These are phyloP conservation scores for Alosa sapidissima DNA, from an alignment of 2,797 vertebrate species.

Conservation along the genomic window DNA sequence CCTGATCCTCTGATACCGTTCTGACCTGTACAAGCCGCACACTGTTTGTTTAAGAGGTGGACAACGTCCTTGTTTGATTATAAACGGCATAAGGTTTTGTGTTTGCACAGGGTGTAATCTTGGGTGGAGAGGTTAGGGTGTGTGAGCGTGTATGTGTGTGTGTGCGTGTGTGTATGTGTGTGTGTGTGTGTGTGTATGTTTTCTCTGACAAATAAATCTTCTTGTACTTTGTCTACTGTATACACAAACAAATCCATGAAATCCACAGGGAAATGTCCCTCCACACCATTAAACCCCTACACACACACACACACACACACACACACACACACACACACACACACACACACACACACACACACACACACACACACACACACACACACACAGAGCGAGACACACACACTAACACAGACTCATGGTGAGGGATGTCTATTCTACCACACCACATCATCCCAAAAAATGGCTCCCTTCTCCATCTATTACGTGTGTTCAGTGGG, in stretches of 20 bases:
- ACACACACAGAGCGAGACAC: neutral
- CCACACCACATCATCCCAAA: neutral
- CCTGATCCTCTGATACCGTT: neutral
- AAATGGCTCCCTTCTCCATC: neutral
- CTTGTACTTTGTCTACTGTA: neutral
- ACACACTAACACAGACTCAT: constrained; percentile 8
- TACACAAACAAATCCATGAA: neutral
- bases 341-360: constrained; percentile 30
- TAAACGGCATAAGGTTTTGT: neutral
- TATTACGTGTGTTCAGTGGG: neutral
- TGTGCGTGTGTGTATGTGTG: constrained; percentile 27
- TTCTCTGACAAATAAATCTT: neutral
- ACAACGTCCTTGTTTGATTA: constrained; percentile 23
- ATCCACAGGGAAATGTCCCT: neutral
- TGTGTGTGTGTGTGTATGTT: constrained; percentile 29
- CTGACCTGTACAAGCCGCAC: neutral
- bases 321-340: constrained; percentile 39
- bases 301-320: no score
- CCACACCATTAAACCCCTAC: neutral
- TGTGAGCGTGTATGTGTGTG: neutral
- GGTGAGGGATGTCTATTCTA: neutral
- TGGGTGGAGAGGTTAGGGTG: neutral
- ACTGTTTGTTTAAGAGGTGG: constrained; percentile 19
- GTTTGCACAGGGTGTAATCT: neutral
- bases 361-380: constrained; percentile 19